A percentile compares a stretch with the other conserved stretches of the same genome.
Conservation (phyloP, 2,113 vertebrate genomes). For the Zosterops lateralis region DNA sequence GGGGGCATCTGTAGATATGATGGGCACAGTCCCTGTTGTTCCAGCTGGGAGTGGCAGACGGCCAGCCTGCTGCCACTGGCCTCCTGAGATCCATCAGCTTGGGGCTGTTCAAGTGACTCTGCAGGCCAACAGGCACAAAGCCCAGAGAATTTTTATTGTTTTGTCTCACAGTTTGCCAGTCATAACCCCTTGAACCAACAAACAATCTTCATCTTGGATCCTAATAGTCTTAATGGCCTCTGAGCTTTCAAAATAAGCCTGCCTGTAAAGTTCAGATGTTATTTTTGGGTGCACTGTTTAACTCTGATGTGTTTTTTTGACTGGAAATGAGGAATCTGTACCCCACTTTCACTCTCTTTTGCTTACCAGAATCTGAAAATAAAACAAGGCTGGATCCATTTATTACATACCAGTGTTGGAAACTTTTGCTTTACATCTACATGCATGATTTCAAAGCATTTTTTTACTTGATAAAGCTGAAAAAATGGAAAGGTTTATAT, state of each 20-base stretch:
- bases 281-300: neutral
- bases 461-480: neutral
- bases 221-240: neutral
- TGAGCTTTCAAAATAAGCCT: constrained; percentile 7
- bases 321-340: neutral
- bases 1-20: neutral
- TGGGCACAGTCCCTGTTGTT: neutral
- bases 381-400: neutral
- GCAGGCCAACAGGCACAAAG: neutral
- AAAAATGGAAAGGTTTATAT: neutral
- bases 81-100: neutral
- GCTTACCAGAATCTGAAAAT: neutral
- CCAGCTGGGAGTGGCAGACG: neutral
- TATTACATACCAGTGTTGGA: neutral
- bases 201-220: neutral
- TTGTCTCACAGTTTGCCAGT: neutral
- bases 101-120: neutral
- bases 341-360: neutral
- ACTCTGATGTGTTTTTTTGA: neutral
- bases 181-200: neutral
- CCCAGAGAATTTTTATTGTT: neutral
- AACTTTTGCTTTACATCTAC: neutral
- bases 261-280: neutral
- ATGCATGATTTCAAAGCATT: neutral
- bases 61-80: neutral